Conservation (phyloP, 2,888 invertebrate species). For the Drosophila mayaguana region DNA sequence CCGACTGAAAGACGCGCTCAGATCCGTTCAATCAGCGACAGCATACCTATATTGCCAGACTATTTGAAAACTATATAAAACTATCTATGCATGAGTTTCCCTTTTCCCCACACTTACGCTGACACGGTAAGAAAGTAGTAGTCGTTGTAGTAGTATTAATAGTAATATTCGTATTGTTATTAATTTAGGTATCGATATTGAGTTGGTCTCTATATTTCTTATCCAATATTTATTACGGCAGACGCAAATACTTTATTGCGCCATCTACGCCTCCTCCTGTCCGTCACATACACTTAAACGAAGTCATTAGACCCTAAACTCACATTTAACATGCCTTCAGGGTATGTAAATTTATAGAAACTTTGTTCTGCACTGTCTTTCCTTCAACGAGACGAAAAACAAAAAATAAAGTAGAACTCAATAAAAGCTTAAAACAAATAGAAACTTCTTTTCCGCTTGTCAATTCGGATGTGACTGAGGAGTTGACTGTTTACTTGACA, state of each 20-base stretch:
- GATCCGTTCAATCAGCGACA: neutral
- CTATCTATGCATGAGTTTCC: too few species aligned
- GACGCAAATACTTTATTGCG: neutral
- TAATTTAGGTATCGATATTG: too few species aligned
- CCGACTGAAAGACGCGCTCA: too few species aligned
- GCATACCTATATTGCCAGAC: too few species aligned
- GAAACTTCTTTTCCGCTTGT: conserved; percentile 5
- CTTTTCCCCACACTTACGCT: too few species aligned
- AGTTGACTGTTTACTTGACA: neutral
- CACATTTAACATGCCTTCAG: neutral
- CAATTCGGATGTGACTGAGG: neutral
- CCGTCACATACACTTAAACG: neutral
- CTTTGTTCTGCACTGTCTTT: neutral
- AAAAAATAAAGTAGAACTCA: neutral
- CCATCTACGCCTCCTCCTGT: neutral
- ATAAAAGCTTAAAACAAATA: neutral
- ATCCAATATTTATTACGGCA: too few species aligned
- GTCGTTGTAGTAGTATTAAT: too few species aligned
- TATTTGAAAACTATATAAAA: too few species aligned
- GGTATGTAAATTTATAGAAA: neutral
- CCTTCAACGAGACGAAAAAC: neutral
- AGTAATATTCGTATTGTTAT: too few species aligned
- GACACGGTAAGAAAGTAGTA: too few species aligned
- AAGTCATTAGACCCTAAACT: neutral
- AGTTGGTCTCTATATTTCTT: too few species aligned